Conservation (phyloP, 2,888 invertebrate species). For the Cacoxenus indagator region DNA sequence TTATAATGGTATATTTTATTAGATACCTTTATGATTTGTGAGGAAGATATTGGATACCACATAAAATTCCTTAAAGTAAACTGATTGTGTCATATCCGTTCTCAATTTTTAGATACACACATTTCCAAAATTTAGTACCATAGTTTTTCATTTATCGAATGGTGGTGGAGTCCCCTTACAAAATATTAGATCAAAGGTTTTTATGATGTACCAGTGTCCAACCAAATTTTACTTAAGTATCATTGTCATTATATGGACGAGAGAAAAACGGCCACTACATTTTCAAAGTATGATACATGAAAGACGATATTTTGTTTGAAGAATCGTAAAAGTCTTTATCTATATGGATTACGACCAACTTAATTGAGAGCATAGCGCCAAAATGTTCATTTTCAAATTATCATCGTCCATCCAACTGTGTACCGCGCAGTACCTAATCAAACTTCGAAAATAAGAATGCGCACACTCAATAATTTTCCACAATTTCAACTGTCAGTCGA, state of each 20-base stretch:
- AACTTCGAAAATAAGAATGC: conserved; percentile 47
- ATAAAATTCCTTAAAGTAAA: too few species aligned
- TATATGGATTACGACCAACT: conserved; percentile 38
- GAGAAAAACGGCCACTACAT: background rate
- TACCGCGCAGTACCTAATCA: conserved; percentile 24
- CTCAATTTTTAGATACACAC: too few species aligned
- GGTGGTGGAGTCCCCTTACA: too few species aligned
- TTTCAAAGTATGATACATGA: conserved; percentile 51
- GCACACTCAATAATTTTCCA: conserved; percentile 68
- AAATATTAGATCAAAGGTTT: too few species aligned
- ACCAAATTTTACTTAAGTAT: too few species aligned
- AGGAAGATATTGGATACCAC: too few species aligned
- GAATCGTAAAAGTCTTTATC: conserved; percentile 42
- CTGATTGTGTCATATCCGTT: too few species aligned
- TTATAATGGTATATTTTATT: too few species aligned
- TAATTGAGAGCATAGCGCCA: conserved; percentile 44
- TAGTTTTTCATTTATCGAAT: too few species aligned
- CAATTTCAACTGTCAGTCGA: conserved; percentile 69
- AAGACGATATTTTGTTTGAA: conserved; percentile 56
- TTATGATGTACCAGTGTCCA: too few species aligned
- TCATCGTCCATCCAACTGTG: conserved; percentile 31
- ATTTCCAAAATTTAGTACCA: too few species aligned
- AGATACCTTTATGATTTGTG: too few species aligned
- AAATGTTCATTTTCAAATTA: conserved; percentile 57
- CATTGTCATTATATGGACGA: background rate